Conservation (phyloP, 2,797 vertebrate genomes). For the Anguilla marmorata region DNA sequence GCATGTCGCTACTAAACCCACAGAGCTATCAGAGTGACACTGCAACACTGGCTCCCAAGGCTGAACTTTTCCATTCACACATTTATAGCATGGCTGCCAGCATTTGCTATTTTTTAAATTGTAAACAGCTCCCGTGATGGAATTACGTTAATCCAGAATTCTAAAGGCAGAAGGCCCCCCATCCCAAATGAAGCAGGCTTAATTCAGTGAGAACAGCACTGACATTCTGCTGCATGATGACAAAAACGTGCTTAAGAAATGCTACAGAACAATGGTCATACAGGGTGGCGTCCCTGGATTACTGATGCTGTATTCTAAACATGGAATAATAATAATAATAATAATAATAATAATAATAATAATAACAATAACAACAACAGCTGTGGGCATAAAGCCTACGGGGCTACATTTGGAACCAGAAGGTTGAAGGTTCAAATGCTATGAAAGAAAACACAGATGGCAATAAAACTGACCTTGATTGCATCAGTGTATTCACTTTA, state of each 20-base stretch:
- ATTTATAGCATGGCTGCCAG: neutral
- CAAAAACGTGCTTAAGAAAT: neutral
- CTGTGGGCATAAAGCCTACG: neutral
- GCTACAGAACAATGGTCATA: neutral
- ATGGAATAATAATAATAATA: neutral
- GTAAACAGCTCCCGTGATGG: neutral
- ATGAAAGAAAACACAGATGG: neutral
- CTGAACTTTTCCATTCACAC: neutral
- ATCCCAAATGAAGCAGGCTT: neutral
- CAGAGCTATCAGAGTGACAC: neutral
- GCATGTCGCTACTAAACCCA: neutral
- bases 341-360: no score
- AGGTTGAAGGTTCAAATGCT: neutral
- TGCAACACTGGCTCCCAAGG: neutral
- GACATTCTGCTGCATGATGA: neutral
- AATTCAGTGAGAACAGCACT: neutral
- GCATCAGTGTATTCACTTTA: neutral
- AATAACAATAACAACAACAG: neutral
- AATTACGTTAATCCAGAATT: conserved; percentile 5
- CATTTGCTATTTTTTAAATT: neutral
- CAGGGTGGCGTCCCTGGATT: neutral
- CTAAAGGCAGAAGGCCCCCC: neutral
- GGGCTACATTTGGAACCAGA: neutral
- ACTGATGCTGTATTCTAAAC: neutral
- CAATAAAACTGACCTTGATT: neutral